Conservation (phyloP, 2,888 invertebrate genomes). For the Epirrhoe tristata region DNA sequence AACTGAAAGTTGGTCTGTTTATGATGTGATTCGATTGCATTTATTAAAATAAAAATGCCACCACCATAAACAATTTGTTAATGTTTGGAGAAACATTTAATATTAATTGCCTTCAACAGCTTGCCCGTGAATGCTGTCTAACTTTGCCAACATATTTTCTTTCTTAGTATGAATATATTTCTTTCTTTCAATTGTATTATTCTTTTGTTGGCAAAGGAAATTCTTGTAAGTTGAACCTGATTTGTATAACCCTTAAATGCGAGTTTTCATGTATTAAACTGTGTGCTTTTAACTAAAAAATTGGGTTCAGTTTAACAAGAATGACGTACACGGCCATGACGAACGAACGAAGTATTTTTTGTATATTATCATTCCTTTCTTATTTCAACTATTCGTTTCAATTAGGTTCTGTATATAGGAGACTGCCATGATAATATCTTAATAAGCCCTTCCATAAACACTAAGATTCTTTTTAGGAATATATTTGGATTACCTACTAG, state of each 20-base stretch:
- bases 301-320: conserved; percentile 31
- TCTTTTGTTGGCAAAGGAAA: conserved; percentile 17
- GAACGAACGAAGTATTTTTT: conserved; percentile 44
- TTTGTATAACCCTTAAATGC: not conserved
- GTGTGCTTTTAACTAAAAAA: conserved; percentile 5
- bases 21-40: conserved; percentile 50
- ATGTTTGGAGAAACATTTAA: conserved; percentile 62
- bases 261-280: not conserved
- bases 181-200: not conserved
- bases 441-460: conserved; percentile 21
- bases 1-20: conserved; percentile 20
- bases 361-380: conserved; percentile 50
- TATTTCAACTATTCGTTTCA: conserved; percentile 27
- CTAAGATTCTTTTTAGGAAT: conserved; percentile 17
- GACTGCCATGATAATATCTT: conserved; percentile 23
- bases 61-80: conserved; percentile 61
- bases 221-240: conserved; percentile 12
- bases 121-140: conserved; percentile 54
- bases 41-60: conserved; percentile 57
- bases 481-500: not conserved
- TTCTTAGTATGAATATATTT: not conserved
- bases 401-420: conserved; percentile 25
- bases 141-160: conserved; percentile 39
- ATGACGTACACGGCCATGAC: conserved; percentile 34
- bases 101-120: conserved; percentile 57